Evolutionary conservation across 2,113 vertebrate species (phyloP).

Genomic region (Hippopotamus amphibius): DNA sequence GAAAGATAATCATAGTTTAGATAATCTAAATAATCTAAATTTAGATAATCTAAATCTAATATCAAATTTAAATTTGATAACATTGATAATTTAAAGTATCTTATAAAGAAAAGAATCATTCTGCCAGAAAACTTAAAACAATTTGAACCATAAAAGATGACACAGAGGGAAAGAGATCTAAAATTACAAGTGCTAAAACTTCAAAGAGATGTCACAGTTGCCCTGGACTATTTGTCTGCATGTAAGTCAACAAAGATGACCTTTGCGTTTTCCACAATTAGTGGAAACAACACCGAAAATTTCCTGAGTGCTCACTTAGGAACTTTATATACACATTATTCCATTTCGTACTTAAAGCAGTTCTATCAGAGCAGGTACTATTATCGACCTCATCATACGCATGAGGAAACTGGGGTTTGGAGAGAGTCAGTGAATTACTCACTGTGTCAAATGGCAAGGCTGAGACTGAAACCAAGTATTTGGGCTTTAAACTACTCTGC

Average conservation of each 20-base stretch:
- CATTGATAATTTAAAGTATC: constrained; percentile 34
- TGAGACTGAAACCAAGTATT: background rate
- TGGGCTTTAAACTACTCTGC: background rate
- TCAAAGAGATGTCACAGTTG: background rate
- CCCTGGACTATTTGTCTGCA: background rate
- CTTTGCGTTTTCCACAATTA: background rate
- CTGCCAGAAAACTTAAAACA: constrained; percentile 65
- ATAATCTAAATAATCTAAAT: constrained; percentile 37
- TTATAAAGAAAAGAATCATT: constrained; percentile 64
- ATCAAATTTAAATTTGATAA: constrained; percentile 38
- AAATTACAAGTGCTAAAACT: constrained; percentile 25
- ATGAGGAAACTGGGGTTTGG: background rate
- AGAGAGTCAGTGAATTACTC: background rate
- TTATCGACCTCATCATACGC: background rate
- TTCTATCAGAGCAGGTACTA: background rate
- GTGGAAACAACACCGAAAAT: background rate
- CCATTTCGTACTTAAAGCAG: background rate
- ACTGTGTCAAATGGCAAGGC: background rate
- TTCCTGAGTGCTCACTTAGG: background rate
- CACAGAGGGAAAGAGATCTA: background rate
- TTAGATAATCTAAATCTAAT: background rate
- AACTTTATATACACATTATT: background rate
- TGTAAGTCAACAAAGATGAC: constrained; percentile 14
- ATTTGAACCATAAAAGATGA: constrained; percentile 50
- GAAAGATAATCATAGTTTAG: constrained; percentile 10